A percentile compares a stretch with the other conserved stretches of the same genome.
Evolutionary conservation across 1,140 invertebrate species (phyloP).

Genomic region (Dinothrombium tinctorium): DNA sequence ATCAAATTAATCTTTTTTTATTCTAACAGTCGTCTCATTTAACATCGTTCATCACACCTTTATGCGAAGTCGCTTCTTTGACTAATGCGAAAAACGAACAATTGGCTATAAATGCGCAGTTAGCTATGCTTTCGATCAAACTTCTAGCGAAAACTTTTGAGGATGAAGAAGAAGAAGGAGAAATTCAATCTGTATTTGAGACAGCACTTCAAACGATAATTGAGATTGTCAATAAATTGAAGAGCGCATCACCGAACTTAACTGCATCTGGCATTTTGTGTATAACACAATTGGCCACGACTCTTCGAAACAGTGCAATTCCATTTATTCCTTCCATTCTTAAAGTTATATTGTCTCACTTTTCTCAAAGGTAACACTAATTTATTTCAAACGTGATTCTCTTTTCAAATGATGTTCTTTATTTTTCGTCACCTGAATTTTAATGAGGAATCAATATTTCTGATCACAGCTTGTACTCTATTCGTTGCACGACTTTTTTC

Average conservation of each 20-base stretch:
- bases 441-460: neutral
- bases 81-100: too few relatives aligned
- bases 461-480: neutral
- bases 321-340: slow-evolving; percentile 1
- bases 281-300: slow-evolving; percentile 1
- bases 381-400: neutral
- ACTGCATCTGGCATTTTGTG: slow-evolving; percentile 3
- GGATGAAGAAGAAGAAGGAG: neutral
- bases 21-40: too few relatives aligned
- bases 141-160: neutral
- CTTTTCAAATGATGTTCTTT: neutral
- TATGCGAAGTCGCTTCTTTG: too few relatives aligned
- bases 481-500: neutral
- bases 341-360: slow-evolving; percentile 1
- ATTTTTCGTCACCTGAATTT: slow-evolving; percentile 9
- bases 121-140: too few relatives aligned
- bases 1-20: too few relatives aligned
- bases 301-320: slow-evolving; percentile 1
- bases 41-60: too few relatives aligned
- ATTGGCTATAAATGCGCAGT: too few relatives aligned
- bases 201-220: neutral
- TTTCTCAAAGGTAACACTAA: neutral
- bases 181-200: neutral
- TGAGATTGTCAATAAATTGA: neutral
- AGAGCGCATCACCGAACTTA: neutral